Base-by-base conservation (phyloP, 2,113 vertebrate species). In the Strix aluco region DNA sequence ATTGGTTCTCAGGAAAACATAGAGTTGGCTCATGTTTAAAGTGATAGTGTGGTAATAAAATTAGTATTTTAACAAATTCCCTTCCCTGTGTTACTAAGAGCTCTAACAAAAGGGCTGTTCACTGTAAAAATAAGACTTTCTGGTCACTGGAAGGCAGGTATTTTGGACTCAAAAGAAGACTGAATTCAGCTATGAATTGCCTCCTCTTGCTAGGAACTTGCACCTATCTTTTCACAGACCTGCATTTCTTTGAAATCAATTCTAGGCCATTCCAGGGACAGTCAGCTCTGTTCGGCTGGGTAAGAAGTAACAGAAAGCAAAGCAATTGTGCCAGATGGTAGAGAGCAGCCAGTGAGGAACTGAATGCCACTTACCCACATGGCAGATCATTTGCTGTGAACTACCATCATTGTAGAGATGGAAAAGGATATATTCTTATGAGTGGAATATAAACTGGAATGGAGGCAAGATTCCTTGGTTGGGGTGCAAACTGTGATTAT, bases 1-100 rank as follows among this genome's bases (percentile, higher is more conserved):
- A 91, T 80, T 97, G 94, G 78, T 92, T 96, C 74, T 90, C 85
- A 78, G 87, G 87, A 94, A 95, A 95, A 96, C 79, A 96, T 0
- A 81, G 70, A 88, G 55, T 21, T 95, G 91, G 93, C 78, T 91
- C 32, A 9, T 15, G 46, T 90, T 92, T 96, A 91, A 97, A 96
- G 86, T 8, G 51, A 71, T 23, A 83, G 55, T 52, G 81, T 86
- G 89, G 78, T 94, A 95, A 92, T 82, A 92, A 81, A 96, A 91
- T 90, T 5, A 90, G 46, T 91, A 58, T 91, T 80, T 89, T 83
- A 94, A 83, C 54, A 70, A 88, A 82, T 77, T 85, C 46, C 42
- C 62, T 80, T 72, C 32, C 42, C 67, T 47, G 0, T n/a, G 38
- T 84, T 86, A 86, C 42, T 25, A 36, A 87, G 38, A 89, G 26